Conservation (phyloP, 2,888 invertebrate genomes). For the Papilio protenor region DNA sequence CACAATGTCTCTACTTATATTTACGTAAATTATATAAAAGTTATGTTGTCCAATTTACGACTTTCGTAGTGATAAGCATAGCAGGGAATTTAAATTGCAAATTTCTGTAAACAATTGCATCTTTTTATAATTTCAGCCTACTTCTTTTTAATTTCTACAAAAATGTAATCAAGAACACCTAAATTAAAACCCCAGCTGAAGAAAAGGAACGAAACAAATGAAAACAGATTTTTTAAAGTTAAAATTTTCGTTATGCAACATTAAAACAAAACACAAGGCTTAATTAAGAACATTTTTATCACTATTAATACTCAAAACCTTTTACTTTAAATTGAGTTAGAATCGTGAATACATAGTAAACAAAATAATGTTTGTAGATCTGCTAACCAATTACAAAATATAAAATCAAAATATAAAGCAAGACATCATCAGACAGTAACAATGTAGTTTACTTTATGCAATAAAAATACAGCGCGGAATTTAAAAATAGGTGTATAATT, state of each 20-base stretch:
- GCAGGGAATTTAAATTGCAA: background rate
- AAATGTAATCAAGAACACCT: background rate
- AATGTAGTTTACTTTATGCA: constrained; percentile 23
- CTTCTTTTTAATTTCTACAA: background rate
- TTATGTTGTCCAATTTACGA: background rate
- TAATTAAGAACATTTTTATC: too few relatives aligned
- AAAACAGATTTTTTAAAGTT: background rate
- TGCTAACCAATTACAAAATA: background rate
- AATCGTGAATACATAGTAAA: background rate
- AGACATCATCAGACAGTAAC: background rate
- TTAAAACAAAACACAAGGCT: background rate
- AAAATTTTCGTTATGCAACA: background rate
- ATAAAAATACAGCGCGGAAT: constrained; percentile 38
- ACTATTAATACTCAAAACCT: too few relatives aligned
- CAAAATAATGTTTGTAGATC: background rate
- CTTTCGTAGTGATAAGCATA: background rate
- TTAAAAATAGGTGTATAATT: constrained; percentile 43
- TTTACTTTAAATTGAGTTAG: background rate
- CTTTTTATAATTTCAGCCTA: background rate
- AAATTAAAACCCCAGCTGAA: background rate
- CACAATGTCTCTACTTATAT: background rate
- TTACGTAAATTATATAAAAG: background rate
- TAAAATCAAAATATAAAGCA: background rate
- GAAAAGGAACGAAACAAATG: background rate
- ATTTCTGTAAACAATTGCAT: background rate